Evolutionary conservation across 2,888 invertebrate species (phyloP), one percentile per base, ranked within the genome.

Genomic region (Marronus borbonicus): DNA sequence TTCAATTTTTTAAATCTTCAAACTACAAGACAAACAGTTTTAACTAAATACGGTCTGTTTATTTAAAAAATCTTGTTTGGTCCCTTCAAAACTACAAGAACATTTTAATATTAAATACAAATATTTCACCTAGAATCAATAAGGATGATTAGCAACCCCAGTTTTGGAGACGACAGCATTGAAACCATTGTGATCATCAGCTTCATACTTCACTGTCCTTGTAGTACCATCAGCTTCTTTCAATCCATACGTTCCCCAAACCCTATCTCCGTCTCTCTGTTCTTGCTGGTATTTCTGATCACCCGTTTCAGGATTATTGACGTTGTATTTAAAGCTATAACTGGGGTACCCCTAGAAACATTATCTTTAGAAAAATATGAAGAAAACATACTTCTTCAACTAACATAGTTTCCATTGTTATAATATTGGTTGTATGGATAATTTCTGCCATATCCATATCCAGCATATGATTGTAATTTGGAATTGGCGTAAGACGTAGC

Each of bases 151-250:
- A n/a, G 85, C 84, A 68, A 85, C 83, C 3, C 85, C 86, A 31
- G 90, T 89, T 81, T 90, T 90, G 81, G 90, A 89, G 76, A 91
- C 91, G 82, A 91, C 89, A 79, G 93, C 92, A 86, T 92, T 92
- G 86, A 93, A 93, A 80, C 93, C 93, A 86, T 76, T 85, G 82
- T 92, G 90, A 82, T 92, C 91, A 60, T 92, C 92, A 84, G 91
- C 91, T n/a, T 85, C 84, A 88, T 93, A 93, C 83, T 92, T 91
- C 49, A 93, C 93, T 83, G 91, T 92, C 85, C 93, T 90, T 85
- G 89, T 88, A 77, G 92, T 90, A 84, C 93, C 93, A 83, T 92
- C 92, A 8, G 93, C 92, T 83, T 93, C 92, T 28, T 92, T 88
- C 8, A 93, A 89, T 81, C 91, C 91, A 85, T 93, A 93, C n/a